A percentile compares a stretch with the other conserved stretches of the same genome.
Evolutionary conservation across 2,113 vertebrate genomes (phyloP).

Genomic region (Pithys albifrons): DNA sequence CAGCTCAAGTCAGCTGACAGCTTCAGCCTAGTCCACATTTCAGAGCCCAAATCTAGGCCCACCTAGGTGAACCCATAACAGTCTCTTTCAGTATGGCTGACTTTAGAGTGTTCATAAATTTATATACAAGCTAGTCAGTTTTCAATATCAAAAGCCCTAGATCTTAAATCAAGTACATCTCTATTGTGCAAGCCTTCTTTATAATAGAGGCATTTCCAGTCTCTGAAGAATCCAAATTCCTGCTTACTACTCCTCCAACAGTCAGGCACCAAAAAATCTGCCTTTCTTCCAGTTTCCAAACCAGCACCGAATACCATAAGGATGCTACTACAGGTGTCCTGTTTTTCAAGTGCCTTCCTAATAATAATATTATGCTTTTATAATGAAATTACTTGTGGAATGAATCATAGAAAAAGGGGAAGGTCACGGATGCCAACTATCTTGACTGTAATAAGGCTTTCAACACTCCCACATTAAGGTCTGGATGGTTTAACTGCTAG

Average conservation of each 20-base stretch:
- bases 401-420: not conserved
- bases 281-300: not conserved
- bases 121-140: not conserved
- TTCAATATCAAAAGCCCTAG: not conserved
- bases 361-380: not conserved
- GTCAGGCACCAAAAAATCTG: not conserved
- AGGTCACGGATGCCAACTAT: not conserved
- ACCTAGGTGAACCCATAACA: too few relatives aligned
- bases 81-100: not conserved
- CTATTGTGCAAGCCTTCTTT: not conserved
- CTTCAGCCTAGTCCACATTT: too few relatives aligned
- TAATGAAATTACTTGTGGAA: not conserved
- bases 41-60: too few relatives aligned
- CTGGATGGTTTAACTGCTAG: not conserved
- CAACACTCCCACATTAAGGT: not conserved
- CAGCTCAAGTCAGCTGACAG: too few relatives aligned
- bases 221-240: not conserved
- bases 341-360: not conserved
- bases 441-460: not conserved
- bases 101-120: not conserved
- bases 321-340: not conserved
- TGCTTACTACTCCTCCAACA: not conserved
- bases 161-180: not conserved
- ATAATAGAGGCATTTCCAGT: not conserved
- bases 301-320: not conserved